A percentile compares a stretch with the other conserved stretches of the same genome.
Evolutionary conservation across 2,797 vertebrate species (phyloP).

Genomic region (Helostoma temminkii): DNA sequence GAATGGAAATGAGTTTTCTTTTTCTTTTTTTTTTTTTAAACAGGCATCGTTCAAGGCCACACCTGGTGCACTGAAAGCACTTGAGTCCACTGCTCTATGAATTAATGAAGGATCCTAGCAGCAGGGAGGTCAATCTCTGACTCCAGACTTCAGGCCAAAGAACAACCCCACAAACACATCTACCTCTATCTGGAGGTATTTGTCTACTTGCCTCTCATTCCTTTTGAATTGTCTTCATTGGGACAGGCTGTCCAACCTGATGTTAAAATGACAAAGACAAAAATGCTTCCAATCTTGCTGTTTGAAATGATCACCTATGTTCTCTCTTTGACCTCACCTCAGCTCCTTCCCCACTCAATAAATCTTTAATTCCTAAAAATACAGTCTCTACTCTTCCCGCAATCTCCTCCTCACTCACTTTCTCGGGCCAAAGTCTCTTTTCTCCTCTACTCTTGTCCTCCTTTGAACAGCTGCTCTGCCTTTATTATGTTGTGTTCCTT

Average conservation of each 20-base stretch:
- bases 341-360: conserved; percentile 61
- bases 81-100: conserved; percentile 52
- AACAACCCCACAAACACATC: conserved; percentile 26
- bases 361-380: conserved; percentile 73
- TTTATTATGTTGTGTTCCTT: conserved; percentile 75
- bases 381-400: conserved; percentile 50
- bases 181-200: background rate
- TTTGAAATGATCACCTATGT: conserved; percentile 52
- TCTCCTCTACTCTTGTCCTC: conserved; percentile 62
- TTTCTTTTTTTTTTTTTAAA: conserved; percentile 63
- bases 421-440: conserved; percentile 38
- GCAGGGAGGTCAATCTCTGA: conserved; percentile 47
- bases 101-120: conserved; percentile 69
- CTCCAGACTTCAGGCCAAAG: conserved; percentile 30
- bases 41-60: conserved; percentile 72
- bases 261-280: conserved; percentile 72
- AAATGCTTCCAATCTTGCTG: conserved; percentile 55
- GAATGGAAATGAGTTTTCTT: conserved; percentile 73
- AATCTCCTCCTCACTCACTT: conserved; percentile 40
- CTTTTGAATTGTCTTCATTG: conserved; percentile 46
- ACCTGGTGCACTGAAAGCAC: conserved; percentile 69
- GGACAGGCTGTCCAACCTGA: conserved; percentile 40
- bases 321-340: conserved; percentile 28
- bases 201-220: conserved; percentile 31
- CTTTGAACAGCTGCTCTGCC: conserved; percentile 81